A percentile compares a stretch with the other conserved stretches of the same genome.
phyloP scores from a whole-genome alignment of 2,797 vertebrate genomes.

The Microctenopoma stevenorrisi region DNA sequence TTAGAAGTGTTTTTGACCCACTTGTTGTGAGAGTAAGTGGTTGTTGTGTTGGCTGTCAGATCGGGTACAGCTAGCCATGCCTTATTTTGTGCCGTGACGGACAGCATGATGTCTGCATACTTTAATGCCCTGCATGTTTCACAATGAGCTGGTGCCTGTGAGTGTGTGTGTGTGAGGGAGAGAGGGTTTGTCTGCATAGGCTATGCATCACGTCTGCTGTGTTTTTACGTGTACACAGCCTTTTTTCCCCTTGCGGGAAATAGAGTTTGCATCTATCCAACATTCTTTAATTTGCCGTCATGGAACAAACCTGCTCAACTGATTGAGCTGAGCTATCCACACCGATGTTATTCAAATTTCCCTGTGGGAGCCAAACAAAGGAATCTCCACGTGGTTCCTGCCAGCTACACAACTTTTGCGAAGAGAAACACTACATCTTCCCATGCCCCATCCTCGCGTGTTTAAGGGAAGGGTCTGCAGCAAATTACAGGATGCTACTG shows the following conservation, averaged over 20 bases:
- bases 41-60: constrained; percentile 13
- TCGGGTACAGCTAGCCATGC: constrained; percentile 5
- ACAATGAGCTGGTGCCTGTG: constrained; percentile 20
- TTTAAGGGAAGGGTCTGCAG: not conserved
- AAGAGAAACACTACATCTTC: constrained; percentile 54
- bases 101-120: constrained; percentile 36
- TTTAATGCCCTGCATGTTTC: constrained; percentile 32
- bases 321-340: constrained; percentile 26
- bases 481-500: not conserved
- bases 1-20: too few relatives aligned
- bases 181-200: constrained; percentile 9
- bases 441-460: constrained; percentile 24
- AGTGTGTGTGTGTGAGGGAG: constrained; percentile 15
- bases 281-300: constrained; percentile 42
- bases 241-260: constrained; percentile 23
- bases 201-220: constrained; percentile 29
- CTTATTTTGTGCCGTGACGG: constrained; percentile 40
- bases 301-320: constrained; percentile 38
- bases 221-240: constrained; percentile 11
- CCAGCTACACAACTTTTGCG: constrained; percentile 58
- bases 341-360: constrained; percentile 39
- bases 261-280: constrained; percentile 8
- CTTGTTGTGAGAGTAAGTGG: not conserved
- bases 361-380: constrained; percentile 58
- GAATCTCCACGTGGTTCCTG: constrained; percentile 41